These are phyloP conservation scores for Athene cunicularia DNA, from an alignment of 2,113 vertebrate genomes.

Conservation along the genomic window DNA sequence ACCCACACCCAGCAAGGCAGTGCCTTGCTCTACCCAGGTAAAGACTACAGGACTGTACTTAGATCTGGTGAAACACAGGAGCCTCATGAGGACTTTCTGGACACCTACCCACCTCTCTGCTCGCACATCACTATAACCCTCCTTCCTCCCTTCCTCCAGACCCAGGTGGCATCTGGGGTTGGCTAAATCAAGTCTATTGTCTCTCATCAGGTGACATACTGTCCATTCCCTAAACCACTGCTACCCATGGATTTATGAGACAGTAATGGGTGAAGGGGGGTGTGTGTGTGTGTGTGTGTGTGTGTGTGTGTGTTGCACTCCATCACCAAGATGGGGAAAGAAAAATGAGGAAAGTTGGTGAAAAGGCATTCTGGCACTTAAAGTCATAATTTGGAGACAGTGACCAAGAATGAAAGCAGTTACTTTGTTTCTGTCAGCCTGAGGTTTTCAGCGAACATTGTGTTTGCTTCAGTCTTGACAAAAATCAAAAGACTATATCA, in stretches of 20 bases:
- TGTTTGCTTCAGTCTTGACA: neutral
- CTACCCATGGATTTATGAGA: neutral
- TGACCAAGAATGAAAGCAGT: neutral
- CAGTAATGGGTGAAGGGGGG: neutral
- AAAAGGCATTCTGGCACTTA: neutral
- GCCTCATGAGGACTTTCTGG: neutral
- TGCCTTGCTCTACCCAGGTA: neutral
- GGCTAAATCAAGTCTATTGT: accelerated
- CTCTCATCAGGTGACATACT: neutral
- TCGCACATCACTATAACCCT: neutral
- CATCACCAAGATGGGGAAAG: neutral
- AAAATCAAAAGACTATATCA: neutral
- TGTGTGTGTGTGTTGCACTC: neutral
- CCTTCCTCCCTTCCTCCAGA: neutral
- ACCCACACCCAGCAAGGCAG: accelerated
- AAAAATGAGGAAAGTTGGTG: neutral
- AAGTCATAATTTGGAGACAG: neutral
- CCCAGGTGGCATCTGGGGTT: neutral
- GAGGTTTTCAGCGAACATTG: neutral
- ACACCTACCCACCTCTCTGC: neutral
- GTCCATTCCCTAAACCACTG: neutral
- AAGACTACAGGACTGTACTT: neutral
- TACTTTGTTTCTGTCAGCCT: neutral
- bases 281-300: no score
- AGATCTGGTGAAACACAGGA: neutral